These are phyloP conservation scores for Lithodes maja DNA, from an alignment of 2,888 invertebrate genomes.

Conservation along the genomic window DNA sequence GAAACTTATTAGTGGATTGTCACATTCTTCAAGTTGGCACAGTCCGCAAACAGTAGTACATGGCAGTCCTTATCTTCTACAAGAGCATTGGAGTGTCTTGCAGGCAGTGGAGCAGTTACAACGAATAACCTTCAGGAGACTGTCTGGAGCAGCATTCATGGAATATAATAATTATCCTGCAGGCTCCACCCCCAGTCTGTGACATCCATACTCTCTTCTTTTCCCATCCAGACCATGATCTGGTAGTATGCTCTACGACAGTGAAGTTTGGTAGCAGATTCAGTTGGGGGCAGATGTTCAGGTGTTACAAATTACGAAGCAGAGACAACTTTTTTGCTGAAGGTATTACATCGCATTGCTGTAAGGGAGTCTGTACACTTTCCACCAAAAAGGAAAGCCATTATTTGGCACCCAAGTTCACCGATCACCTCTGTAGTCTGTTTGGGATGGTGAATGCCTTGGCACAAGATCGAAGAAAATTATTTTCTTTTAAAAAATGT, in stretches of 20 bases:
- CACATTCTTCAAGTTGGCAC: slow-evolving; percentile 30
- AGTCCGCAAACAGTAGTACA: slow-evolving; percentile 30
- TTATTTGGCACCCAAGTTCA: not conserved
- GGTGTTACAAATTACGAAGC: not conserved
- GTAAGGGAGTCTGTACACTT: not conserved
- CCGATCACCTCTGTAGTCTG: slow-evolving; percentile 8
- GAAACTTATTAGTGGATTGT: slow-evolving; percentile 20
- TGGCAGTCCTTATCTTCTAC: slow-evolving; percentile 40
- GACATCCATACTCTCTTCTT: not conserved
- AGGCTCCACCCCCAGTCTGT: slow-evolving; percentile 34
- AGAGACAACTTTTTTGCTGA: not conserved
- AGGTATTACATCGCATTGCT: not conserved
- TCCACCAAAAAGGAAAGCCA: slow-evolving; percentile 8
- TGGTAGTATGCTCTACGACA: slow-evolving; percentile 1
- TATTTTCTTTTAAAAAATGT: not conserved
- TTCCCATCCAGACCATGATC: slow-evolving; percentile 6
- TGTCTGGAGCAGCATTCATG: slow-evolving; percentile 36
- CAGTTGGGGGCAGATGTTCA: not conserved
- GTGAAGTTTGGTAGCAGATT: slow-evolving; percentile 11
- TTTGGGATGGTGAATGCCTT: not conserved
- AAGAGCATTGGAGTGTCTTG: slow-evolving; percentile 18
- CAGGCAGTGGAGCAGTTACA: slow-evolving; percentile 37
- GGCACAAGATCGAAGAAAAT: not conserved
- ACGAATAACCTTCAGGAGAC: slow-evolving; percentile 21
- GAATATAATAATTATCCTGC: not conserved